Evolutionary conservation across 2,113 vertebrate species (phyloP).

Genomic region (Alexandromys fortis): DNA sequence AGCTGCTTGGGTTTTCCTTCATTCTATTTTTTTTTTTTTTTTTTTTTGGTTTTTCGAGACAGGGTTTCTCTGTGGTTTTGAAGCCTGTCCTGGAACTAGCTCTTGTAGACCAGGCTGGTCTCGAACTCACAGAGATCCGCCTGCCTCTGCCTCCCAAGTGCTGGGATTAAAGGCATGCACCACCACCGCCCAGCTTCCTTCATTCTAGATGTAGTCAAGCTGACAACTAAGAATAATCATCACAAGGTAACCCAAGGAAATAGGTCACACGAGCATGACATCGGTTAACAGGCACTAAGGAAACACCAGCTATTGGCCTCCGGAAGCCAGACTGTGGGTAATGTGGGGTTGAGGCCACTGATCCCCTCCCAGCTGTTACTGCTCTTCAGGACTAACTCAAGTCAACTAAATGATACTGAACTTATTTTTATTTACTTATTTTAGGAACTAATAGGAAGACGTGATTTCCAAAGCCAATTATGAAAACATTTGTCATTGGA

Average conservation of each 20-base stretch:
- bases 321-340: not conserved
- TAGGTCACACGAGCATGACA: not conserved
- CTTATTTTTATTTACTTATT: constrained; percentile 30
- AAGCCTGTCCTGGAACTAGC: no score
- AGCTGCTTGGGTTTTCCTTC: not conserved
- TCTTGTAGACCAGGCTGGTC: no score
- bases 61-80: no score
- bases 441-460: constrained; percentile 77
- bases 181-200: no score
- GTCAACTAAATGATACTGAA: not conserved
- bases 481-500: constrained; percentile 92
- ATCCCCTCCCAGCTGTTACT: not conserved
- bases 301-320: not conserved
- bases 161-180: no score
- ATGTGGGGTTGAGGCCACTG: not conserved
- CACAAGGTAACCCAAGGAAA: not conserved
- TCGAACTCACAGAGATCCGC: no score
- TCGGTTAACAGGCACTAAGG: not conserved
- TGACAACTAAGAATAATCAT: not conserved
- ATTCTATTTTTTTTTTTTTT: no score
- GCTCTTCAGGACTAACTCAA: not conserved
- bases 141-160: no score
- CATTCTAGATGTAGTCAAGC: not conserved
- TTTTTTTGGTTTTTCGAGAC: no score
- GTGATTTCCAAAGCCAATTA: constrained; percentile 77